These are phyloP conservation scores for Mercenaria mercenaria DNA, from an alignment of 1,140 invertebrate species.

Conservation along the genomic window DNA sequence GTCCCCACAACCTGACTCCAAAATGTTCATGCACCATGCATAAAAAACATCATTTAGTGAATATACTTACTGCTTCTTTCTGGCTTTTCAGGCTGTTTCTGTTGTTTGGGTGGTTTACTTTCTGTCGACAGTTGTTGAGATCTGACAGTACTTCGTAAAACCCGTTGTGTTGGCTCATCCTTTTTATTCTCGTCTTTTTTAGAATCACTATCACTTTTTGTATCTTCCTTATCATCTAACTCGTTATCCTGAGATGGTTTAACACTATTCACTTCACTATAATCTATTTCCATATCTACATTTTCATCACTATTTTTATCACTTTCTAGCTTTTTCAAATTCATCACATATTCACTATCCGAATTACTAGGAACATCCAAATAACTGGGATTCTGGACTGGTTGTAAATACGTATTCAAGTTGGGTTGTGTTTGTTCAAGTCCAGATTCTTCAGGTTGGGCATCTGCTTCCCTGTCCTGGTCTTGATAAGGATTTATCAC, in stretches of 20 bases:
- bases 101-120: constrained; percentile 70
- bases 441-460: background rate
- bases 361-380: background rate
- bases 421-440: background rate
- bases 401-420: background rate
- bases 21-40: too few relatives aligned
- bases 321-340: constrained; percentile 17
- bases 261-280: constrained; percentile 49
- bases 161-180: constrained; percentile 73
- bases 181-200: constrained; percentile 87
- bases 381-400: background rate
- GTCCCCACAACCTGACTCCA: too few relatives aligned
- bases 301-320: constrained; percentile 61
- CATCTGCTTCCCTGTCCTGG: constrained; percentile 34
- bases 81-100: constrained; percentile 46
- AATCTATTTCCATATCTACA: constrained; percentile 65
- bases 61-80: constrained; percentile 72
- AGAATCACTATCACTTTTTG: constrained; percentile 79
- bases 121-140: constrained; percentile 78
- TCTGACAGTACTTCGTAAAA: constrained; percentile 77
- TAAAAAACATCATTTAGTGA: too few relatives aligned
- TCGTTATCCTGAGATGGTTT: constrained; percentile 20
- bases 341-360: background rate
- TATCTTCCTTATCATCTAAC: constrained; percentile 19
- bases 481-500: constrained; percentile 82